Percentiles rank a stretch among this genome's conserved stretches.
Evolutionary conservation across 2,797 vertebrate genomes (phyloP).

Genomic region (Gambelia wislizenii): DNA sequence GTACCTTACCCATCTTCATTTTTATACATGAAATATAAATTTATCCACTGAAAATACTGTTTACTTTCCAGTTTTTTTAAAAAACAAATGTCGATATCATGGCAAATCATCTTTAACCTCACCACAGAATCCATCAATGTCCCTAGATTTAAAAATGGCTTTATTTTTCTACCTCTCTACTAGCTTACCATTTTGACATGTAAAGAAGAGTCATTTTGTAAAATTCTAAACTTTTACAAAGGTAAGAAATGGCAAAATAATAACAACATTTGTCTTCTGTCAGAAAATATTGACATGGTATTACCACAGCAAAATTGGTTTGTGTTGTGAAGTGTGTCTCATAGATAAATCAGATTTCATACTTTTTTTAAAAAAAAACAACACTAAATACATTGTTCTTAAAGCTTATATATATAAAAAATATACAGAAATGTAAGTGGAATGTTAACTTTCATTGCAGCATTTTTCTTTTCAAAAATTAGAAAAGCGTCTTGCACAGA

Average conservation of each 20-base stretch:
- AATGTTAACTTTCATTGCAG: constrained; percentile 18
- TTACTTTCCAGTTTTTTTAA: constrained; percentile 60
- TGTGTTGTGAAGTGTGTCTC: constrained; percentile 92
- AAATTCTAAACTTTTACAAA: constrained; percentile 87
- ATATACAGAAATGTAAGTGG: constrained; percentile 45
- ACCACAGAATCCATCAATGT: constrained; percentile 82
- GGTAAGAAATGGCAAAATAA: constrained; percentile 93
- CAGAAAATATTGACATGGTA: constrained; percentile 90
- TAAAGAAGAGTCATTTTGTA: constrained; percentile 83
- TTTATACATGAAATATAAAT: constrained; percentile 54
- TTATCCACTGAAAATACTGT: constrained; percentile 63
- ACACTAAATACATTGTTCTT: constrained; percentile 69
- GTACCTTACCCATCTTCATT: constrained; percentile 38
- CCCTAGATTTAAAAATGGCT: constrained; percentile 66
- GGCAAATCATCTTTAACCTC: constrained; percentile 68
- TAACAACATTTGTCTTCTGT: constrained; percentile 98
- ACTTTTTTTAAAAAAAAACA: constrained; percentile 69
- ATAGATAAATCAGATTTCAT: constrained; percentile 87
- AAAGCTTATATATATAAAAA: constrained; percentile 60
- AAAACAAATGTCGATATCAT: constrained; percentile 57
- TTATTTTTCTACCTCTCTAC: constrained; percentile 74
- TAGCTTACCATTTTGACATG: constrained; percentile 86
- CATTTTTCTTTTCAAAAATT: constrained; percentile 31
- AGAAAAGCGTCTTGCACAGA: constrained; percentile 32
- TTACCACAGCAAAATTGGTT: constrained; percentile 94